A percentile compares a stretch with the other conserved stretches of the same genome.
These are phyloP conservation scores for Aricia artaxerxes DNA, from an alignment of 2,888 invertebrate species.

Conservation along the genomic window DNA sequence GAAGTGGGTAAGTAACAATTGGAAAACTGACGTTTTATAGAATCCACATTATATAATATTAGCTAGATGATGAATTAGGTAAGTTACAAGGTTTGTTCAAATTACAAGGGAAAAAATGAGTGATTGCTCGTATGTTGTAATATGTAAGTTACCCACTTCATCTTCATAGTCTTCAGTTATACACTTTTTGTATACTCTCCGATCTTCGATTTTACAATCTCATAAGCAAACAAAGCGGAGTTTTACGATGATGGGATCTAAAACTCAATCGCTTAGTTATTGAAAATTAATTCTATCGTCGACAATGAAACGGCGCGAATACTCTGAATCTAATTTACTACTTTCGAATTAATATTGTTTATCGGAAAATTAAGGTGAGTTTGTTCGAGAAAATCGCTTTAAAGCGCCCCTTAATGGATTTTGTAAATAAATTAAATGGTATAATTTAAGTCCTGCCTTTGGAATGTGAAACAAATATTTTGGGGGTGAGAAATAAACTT, in stretches of 20 bases:
- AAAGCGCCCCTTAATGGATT: constrained; percentile 1
- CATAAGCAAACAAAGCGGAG: not conserved
- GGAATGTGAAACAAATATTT: not conserved
- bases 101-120: too few relatives aligned
- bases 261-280: not conserved
- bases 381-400: constrained; percentile 4
- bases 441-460: not conserved
- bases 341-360: constrained; percentile 9
- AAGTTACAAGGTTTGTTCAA: too few relatives aligned
- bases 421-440: constrained; percentile 1
- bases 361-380: constrained; percentile 6
- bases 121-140: too few relatives aligned
- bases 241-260: not conserved
- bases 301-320: not conserved
- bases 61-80: too few relatives aligned
- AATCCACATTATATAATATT: too few relatives aligned
- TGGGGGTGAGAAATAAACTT: not conserved
- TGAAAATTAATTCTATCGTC: constrained; percentile 3
- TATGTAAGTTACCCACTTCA: too few relatives aligned
- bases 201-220: not conserved
- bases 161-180: too few relatives aligned
- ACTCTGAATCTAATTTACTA: constrained; percentile 2
- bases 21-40: too few relatives aligned
- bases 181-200: not conserved
- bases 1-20: too few relatives aligned